phyloP scores from a whole-genome alignment of 2,113 vertebrate species.

The Lycocorax pyrrhopterus region DNA sequence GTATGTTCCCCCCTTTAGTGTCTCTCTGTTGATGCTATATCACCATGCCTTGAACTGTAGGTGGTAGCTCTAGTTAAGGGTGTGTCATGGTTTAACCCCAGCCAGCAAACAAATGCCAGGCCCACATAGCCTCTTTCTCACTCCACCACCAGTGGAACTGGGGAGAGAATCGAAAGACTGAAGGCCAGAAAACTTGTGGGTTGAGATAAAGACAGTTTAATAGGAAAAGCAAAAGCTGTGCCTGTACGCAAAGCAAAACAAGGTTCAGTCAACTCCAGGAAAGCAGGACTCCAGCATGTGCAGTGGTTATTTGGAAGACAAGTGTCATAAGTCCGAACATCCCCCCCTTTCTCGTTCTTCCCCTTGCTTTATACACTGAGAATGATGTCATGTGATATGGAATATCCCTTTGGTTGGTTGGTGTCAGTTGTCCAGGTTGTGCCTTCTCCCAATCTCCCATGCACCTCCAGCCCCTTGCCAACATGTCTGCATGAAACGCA shows the following conservation, averaged over 20 bases:
- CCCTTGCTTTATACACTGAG: not conserved
- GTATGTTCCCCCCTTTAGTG: not conserved
- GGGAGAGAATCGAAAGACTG: not conserved
- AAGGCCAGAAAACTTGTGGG: not conserved
- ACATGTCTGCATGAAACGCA: not conserved
- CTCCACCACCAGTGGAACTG: not conserved
- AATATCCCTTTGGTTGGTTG: not conserved
- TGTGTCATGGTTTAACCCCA: not conserved
- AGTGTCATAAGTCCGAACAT: fast-evolving
- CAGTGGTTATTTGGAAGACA: not conserved
- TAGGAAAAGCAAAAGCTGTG: not conserved
- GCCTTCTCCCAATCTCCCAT: not conserved
- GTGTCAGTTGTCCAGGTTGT: not conserved
- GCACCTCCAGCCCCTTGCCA: not conserved
- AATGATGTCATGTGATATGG: not conserved
- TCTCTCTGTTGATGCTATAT: not conserved
- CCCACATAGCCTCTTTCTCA: not conserved
- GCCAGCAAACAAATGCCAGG: not conserved
- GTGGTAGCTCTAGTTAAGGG: not conserved
- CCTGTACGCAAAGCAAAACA: not conserved
- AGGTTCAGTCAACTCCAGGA: not conserved
- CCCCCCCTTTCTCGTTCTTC: not conserved
- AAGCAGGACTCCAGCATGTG: not conserved
- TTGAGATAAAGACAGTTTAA: not conserved
- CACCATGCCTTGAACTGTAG: not conserved